Evolutionary conservation across 2,888 invertebrate genomes (phyloP), one percentile per base, ranked within the genome.

Genomic region (Choristoneura rosaceana): DNA sequence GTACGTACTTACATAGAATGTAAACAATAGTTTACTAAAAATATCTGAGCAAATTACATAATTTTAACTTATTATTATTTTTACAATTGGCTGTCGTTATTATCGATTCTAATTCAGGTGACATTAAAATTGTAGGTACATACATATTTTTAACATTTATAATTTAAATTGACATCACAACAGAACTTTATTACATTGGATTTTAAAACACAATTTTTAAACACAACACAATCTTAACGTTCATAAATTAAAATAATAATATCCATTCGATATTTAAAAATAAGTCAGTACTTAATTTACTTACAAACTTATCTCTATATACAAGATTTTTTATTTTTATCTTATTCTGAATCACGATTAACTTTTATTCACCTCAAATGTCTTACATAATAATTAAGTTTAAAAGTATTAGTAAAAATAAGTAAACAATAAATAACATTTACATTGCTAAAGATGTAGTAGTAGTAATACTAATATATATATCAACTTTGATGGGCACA

Each of bases 401-500:
- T 77, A 74, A 77, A 55, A 61, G 5, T 60, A 47, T 41, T 33
- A 55, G n/a, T 69, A 71, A 34, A 73, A 71, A 79, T 76, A 87
- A 80, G 79, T 93, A 93, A 85, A 93, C 86, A 93, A 92, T 93
- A 93, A 93, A 93, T 93, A 93, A 93, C 93, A 92, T 86, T 86
- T 84, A 74, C 69, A 80, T 80, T 81, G 78, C 77, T 77, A 76
- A 75, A 70, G 76, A 75, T 74, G 60, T 61, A 71, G 74, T 78
- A 79, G 60, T 59, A 71, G 74, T 78, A 79, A 73, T 74, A 78
- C 74, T 76, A 77, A 64, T 66, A 70, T 75, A 77, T 76, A 66
- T 78, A 81, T 81, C 79, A 84, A 83, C 81, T 84, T 80, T 81
- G 80, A 81, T 79, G 82, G 81, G 84, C 82, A 81, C 77, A 81